phyloP scores from a whole-genome alignment of 2,888 invertebrate genomes.

The Cheiracanthium punctorium region DNA sequence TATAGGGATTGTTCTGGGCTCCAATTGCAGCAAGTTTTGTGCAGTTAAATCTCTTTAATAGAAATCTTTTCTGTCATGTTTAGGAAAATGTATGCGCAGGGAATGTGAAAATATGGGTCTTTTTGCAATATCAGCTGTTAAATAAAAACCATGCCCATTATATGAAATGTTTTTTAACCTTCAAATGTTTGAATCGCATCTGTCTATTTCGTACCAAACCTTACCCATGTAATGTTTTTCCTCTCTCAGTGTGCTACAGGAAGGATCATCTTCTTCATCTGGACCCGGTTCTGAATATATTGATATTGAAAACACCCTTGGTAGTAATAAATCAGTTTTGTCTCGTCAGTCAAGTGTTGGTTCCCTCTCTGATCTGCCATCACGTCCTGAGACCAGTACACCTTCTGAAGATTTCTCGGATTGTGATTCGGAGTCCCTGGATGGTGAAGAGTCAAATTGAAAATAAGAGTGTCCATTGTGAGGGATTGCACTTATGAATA shows the following conservation, averaged over 20 bases:
- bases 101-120: too few relatives aligned
- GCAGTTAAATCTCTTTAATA: too few relatives aligned
- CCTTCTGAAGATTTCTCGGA: slow-evolving; percentile 68
- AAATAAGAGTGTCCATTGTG: background rate
- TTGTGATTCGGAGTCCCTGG: slow-evolving; percentile 62
- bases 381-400: slow-evolving; percentile 66
- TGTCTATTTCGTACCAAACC: too few relatives aligned
- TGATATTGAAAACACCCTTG: slow-evolving; percentile 52
- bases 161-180: too few relatives aligned
- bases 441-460: slow-evolving; percentile 59
- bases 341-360: slow-evolving; percentile 70
- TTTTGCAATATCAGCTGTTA: too few relatives aligned
- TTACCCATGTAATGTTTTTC: background rate
- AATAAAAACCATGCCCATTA: too few relatives aligned
- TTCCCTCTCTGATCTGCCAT: slow-evolving; percentile 65
- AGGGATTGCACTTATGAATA: background rate
- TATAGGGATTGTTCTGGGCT: too few relatives aligned
- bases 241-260: slow-evolving; percentile 49
- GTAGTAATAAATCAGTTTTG: slow-evolving; percentile 44
- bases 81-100: too few relatives aligned
- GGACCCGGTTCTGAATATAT: slow-evolving; percentile 49
- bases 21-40: too few relatives aligned
- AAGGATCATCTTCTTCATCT: slow-evolving; percentile 58
- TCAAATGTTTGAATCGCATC: too few relatives aligned
- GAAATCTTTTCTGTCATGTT: too few relatives aligned